Evolutionary conservation across 2,113 vertebrate species (phyloP), one percentile per base, ranked within the genome.

Genomic region (Chaetorhynchus papuensis): DNA sequence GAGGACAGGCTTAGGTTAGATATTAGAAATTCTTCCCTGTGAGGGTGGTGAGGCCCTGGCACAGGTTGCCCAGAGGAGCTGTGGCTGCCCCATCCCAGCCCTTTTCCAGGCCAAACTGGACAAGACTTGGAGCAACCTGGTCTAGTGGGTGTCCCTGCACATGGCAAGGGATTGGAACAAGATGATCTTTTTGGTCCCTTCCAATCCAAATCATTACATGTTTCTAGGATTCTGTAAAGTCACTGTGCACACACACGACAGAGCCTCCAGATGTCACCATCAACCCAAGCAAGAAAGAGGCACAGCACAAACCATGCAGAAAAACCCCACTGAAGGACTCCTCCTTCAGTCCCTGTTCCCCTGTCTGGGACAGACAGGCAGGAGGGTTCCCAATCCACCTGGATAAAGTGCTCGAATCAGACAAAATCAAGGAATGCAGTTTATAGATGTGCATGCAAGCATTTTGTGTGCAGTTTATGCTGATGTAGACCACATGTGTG

Each of bases 191-290:
- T 8, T 33, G 12, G 13, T 56, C 19, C 16, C 18, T 76, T 28
- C 35, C 12, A 61, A 17, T 35, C 49, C 35, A 44, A 56, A 42
- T 19, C 1, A 12, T 21, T 33, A 11, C 4, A 1, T 5, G 13
- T 35, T 77, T 70, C 5, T 15, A 5, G 41, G n/a, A 31, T 47
- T 69, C 71, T 77, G 27, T 27, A 2, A 33, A 70, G 35, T 63
- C 41, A 15, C 53, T 39, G 52, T 76, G 95, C 70, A 16, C 14
- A 5, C 41, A 69, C 88, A 54, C 15, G 0, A 45, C 6, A 6
- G 2, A 53, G 77, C 97, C 98, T 96, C 87, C 86, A 98, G 98
- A 83, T 98, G 98, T 89, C 98, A 97, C 94, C 92, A 93, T 85
- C 87, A 91, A 95, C 94, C 92, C 89, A 72, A 80, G 41, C 41